Conservation (phyloP, 2,113 vertebrate species). For the Apodemus speciosus region DNA sequence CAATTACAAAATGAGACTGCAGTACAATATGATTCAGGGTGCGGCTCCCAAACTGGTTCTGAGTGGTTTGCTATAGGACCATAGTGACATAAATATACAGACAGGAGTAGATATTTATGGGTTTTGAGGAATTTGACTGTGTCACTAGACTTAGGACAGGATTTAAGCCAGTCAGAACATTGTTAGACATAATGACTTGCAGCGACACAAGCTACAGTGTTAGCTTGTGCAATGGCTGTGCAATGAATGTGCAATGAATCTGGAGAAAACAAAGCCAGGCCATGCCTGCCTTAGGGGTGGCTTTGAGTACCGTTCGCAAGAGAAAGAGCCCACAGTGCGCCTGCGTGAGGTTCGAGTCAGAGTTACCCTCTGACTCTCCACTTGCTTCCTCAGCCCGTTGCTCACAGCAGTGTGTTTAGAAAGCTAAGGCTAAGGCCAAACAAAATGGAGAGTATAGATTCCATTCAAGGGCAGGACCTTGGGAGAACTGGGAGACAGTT, state of each 20-base stretch:
- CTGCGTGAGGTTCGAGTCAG: not conserved
- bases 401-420: not conserved
- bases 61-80: not conserved
- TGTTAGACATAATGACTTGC: not conserved
- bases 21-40: not conserved
- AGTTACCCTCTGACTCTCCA: not conserved
- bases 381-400: not conserved
- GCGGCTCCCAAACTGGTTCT: not conserved
- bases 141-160: not conserved
- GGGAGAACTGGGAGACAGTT: not conserved
- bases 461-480: not conserved
- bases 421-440: not conserved
- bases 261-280: not conserved
- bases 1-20: conserved; percentile 32
- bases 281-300: not conserved
- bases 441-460: not conserved
- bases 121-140: not conserved
- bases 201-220: not conserved
- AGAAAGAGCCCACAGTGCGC: not conserved
- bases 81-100: not conserved
- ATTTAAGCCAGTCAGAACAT: not conserved
- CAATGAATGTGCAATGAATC: too few relatives aligned
- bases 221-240: not conserved
- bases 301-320: not conserved
- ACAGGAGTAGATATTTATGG: not conserved